Evolutionary conservation across 2,888 invertebrate species (phyloP), one percentile per base, ranked within the genome.

Genomic region (Oligia strigilis): DNA sequence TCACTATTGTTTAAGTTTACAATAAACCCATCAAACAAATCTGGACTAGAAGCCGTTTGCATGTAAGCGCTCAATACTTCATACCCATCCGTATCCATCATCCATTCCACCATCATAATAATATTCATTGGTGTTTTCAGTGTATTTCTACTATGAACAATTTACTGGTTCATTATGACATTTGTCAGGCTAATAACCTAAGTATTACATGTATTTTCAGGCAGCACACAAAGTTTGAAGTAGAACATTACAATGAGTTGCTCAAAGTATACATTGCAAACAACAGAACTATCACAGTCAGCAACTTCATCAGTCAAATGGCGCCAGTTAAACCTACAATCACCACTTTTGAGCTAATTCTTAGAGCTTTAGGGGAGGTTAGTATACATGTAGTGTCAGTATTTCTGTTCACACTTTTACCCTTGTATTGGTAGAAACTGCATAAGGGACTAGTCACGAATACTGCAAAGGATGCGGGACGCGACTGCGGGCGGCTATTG

Each of bases 191-290:
- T n/a, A 11, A n/a, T 55, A 17, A 49, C 8, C 8, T 67, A n/a
- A 58, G 17, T 78, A 1, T 23, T 4, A 14, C n/a, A 17, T 65
- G 4, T 70, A 13, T 43, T 80, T 91, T 86, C 92, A 96, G 97
- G 77, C 90, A 91, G 1, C 96, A 96, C 82, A 93, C 95, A 74
- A 91, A 92, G 17, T 94, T 97, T 81, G 93, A 94, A 29, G 92
- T 97, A 23, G 95, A 97, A 0, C 96, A 97, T 83, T 98, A 97
- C 85, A 96, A 98, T 90, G 97, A 97, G 17, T 93, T 98, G 64
- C 93, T 98, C 1, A 94, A 95, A 88, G 97, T 97, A 4, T 97
- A 98, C 88, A 97, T 97, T n/a, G 97, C 97, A 17, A 98, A 98
- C 89, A 94, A 93, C 36, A 94, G 95, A 74, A 92, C 92, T 8